Conservation (phyloP, 2,113 vertebrate species). For the Bettongia penicillata region DNA sequence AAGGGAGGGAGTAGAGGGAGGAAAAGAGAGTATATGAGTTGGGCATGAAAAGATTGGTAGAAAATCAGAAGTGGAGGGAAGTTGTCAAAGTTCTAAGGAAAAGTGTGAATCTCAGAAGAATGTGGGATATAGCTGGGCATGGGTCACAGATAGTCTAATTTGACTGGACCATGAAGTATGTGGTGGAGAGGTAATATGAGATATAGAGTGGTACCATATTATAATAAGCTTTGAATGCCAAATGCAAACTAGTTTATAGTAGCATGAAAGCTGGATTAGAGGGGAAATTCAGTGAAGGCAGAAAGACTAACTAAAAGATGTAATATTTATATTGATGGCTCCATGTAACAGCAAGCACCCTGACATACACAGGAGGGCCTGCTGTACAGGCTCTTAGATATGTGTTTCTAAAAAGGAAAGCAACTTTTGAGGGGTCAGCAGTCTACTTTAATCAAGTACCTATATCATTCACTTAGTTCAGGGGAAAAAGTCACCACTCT, state of each 20-base stretch:
- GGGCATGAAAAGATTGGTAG: not conserved
- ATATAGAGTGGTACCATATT: not conserved
- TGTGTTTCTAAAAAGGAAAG: no score
- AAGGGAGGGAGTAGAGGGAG: not conserved
- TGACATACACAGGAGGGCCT: no score
- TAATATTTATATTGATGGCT: not conserved
- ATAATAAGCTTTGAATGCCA: not conserved
- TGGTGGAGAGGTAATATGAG: not conserved
- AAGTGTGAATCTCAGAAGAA: not conserved
- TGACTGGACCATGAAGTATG: no score
- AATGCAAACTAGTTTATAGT: not conserved
- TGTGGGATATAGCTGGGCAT: not conserved
- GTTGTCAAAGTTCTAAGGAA: not conserved
- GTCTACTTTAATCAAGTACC: no score
- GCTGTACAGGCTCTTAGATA: no score
- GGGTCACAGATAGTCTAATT: not conserved
- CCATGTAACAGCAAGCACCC: not conserved
- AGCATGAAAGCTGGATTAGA: not conserved
- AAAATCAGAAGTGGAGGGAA: not conserved
- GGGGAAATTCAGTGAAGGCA: not conserved
- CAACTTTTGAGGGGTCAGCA: no score
- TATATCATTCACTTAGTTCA: no score
- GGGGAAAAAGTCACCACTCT: no score
- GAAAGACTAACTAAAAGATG: not conserved
- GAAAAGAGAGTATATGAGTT: not conserved